Conservation (phyloP, 2,113 vertebrate genomes). For the Rhea pennata region DNA sequence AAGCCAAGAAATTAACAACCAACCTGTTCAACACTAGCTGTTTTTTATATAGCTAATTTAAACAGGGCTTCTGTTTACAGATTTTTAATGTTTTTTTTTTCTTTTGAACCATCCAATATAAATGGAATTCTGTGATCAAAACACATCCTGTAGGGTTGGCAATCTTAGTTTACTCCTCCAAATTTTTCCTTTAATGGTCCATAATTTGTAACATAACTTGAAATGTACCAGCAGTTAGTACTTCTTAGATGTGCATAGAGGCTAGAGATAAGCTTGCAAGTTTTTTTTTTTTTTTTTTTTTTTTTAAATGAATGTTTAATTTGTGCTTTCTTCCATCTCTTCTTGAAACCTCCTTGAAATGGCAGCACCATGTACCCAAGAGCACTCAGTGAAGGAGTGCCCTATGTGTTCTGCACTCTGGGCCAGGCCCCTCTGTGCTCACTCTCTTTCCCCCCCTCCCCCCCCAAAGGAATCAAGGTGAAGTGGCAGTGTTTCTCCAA, state of each 20-base stretch:
- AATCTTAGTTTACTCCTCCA: neutral
- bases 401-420: too few species aligned
- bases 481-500: neutral
- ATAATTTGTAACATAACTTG: neutral
- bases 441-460: neutral
- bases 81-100: neutral
- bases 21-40: neutral
- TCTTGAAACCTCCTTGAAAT: neutral
- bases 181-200: neutral
- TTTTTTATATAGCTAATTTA: neutral
- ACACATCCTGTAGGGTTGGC: neutral
- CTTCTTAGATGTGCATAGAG: neutral
- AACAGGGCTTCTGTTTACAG: slow-evolving; percentile 6
- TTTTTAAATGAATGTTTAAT: neutral
- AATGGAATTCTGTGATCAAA: neutral
- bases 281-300: neutral
- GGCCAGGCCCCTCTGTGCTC: neutral
- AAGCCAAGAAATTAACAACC: neutral
- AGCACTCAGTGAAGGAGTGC: neutral
- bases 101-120: neutral
- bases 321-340: neutral
- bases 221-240: neutral
- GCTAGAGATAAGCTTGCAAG: slow-evolving; percentile 19
- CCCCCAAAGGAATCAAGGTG: neutral
- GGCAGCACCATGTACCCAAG: neutral